A percentile compares a stretch with the other conserved stretches of the same genome.
Conservation (phyloP, 1,140 invertebrate genomes). For the Conopomorpha cramerella region DNA sequence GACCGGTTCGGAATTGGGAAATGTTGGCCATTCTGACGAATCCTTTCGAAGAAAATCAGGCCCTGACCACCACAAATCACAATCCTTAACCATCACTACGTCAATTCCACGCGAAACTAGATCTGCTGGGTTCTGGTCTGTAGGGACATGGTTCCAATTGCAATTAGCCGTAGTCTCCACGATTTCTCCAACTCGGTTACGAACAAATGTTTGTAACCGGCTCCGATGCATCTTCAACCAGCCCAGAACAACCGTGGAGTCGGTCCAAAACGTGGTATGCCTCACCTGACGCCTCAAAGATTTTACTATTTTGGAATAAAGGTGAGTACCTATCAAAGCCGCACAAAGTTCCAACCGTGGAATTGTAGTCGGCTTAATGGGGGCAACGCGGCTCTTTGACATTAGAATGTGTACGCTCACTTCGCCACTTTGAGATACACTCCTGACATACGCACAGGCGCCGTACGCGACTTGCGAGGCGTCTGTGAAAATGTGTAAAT, state of each 20-base stretch:
- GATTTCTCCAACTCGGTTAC: background rate
- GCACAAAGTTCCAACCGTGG: too few species aligned
- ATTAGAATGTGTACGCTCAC: background rate
- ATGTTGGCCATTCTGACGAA: too few species aligned
- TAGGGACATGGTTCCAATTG: background rate
- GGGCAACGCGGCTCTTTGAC: constrained; percentile 1
- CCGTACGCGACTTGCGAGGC: too few species aligned
- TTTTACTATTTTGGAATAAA: background rate
- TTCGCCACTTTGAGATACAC: too few species aligned
- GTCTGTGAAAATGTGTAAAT: too few species aligned
- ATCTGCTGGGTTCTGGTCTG: too few species aligned
- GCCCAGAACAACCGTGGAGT: background rate
- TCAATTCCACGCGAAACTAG: background rate
- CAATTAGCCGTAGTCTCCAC: background rate
- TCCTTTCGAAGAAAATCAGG: background rate
- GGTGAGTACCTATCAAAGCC: background rate
- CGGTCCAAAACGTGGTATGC: background rate
- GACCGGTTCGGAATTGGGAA: background rate
- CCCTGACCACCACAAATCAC: background rate
- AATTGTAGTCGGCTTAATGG: background rate
- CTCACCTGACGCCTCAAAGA: background rate
- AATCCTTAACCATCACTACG: background rate
- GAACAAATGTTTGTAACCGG: background rate
- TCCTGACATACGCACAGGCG: constrained; percentile 17
- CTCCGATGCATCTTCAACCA: background rate